Evolutionary conservation across 2,797 vertebrate species (phyloP).

Genomic region (Heliangelus exortis): DNA sequence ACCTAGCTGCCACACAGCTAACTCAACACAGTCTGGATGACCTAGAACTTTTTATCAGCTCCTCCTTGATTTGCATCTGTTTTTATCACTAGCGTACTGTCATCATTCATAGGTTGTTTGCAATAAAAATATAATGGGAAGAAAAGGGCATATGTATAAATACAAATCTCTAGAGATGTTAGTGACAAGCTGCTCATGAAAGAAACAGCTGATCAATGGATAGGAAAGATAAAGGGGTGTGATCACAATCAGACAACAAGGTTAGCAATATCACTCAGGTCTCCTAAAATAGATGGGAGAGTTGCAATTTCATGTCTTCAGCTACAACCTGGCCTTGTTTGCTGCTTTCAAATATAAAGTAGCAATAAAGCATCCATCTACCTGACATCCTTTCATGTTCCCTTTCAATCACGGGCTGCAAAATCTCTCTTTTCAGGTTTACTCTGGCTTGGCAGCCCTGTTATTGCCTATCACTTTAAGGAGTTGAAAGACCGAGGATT

Average conservation of each 20-base stretch:
- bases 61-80: not conserved
- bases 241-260: conserved; percentile 57
- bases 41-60: not conserved
- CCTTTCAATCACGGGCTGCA: conserved; percentile 65
- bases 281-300: conserved; percentile 72
- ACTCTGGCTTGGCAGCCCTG: conserved; percentile 67
- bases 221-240: conserved; percentile 30
- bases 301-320: conserved; percentile 71
- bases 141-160: conserved; percentile 3
- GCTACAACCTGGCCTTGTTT: conserved; percentile 72
- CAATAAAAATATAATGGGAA: conserved; percentile 26
- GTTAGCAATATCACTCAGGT: conserved; percentile 47
- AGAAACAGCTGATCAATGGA: conserved; percentile 42
- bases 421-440: conserved; percentile 66
- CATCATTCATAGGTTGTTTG: not conserved
- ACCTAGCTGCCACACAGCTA: not conserved
- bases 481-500: conserved; percentile 52
- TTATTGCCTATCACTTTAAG: conserved; percentile 72
- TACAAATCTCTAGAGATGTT: conserved; percentile 24
- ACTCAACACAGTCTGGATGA: not conserved
- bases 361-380: conserved; percentile 73
- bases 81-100: not conserved
- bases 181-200: conserved; percentile 21
- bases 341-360: conserved; percentile 74
- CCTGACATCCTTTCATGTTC: conserved; percentile 76